A percentile compares a stretch with the other conserved stretches of the same genome.
Evolutionary conservation across 2,797 vertebrate genomes (phyloP).

Genomic region (Eulemur mongoz): DNA sequence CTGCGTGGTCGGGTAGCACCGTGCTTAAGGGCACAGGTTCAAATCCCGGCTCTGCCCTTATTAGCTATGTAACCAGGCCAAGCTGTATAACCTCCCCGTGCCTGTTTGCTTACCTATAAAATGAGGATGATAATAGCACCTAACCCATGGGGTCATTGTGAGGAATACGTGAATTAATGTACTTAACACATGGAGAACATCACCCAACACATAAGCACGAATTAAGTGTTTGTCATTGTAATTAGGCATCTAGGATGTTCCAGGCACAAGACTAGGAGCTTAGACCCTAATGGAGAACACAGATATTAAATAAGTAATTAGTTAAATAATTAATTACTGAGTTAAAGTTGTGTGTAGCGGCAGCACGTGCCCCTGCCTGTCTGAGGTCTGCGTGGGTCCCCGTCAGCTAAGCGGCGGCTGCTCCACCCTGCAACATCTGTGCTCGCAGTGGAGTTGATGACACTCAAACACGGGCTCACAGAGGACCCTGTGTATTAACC

Average conservation of each 20-base stretch:
- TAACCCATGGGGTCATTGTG: too few species aligned
- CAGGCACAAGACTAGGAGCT: neutral
- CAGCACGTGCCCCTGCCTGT: neutral
- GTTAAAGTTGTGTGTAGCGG: neutral
- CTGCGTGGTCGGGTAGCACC: fast-evolving
- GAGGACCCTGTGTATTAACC: neutral
- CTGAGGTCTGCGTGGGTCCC: neutral
- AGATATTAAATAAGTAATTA: neutral
- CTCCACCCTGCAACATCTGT: neutral
- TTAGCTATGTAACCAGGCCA: too few species aligned
- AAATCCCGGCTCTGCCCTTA: too few species aligned
- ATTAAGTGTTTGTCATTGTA: neutral
- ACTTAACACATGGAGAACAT: neutral
- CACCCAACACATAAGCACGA: fast-evolving
- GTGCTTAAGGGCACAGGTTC: neutral
- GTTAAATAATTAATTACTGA: neutral
- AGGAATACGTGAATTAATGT: too few species aligned
- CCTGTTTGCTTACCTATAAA: too few species aligned
- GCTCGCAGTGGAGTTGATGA: neutral
- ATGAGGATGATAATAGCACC: too few species aligned
- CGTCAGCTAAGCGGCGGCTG: neutral
- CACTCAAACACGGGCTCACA: neutral
- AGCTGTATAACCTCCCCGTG: too few species aligned
- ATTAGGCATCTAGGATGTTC: neutral
- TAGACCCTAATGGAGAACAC: neutral